A percentile compares a stretch with the other conserved stretches of the same genome.
Evolutionary conservation across 2,113 vertebrate genomes (phyloP).

Genomic region (Jaculus jaculus): DNA sequence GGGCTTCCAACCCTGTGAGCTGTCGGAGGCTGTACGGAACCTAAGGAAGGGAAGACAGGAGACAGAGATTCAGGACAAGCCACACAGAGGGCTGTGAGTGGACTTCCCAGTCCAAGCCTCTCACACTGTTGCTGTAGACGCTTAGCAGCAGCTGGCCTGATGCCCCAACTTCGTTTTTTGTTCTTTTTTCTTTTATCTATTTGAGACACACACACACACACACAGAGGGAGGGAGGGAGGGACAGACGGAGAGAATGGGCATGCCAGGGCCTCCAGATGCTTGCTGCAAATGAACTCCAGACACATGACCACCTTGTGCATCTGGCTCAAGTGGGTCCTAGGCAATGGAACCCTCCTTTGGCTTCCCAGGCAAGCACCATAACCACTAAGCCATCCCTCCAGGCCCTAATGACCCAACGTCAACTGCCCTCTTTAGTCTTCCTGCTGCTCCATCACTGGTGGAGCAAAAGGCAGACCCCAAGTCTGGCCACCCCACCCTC

Average conservation of each 20-base stretch:
- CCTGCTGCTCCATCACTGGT: neutral
- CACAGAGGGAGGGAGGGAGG: no score
- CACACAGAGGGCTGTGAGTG: fast-evolving
- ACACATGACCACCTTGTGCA: neutral
- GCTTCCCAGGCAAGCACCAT: no score
- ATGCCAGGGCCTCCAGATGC: no score
- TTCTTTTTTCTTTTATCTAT: no score
- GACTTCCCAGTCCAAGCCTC: neutral
- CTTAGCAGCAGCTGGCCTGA: neutral
- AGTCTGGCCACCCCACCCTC: neutral
- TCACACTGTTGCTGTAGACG: neutral
- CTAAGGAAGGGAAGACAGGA: constrained; percentile 70
- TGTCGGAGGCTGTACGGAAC: constrained; percentile 87
- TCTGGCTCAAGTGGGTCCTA: neutral
- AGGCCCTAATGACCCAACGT: neutral
- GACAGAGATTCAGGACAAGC: fast-evolving
- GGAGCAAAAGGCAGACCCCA: neutral
- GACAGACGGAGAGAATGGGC: no score
- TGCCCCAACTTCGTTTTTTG: no score
- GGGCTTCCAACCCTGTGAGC: constrained; percentile 88
- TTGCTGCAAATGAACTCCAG: no score
- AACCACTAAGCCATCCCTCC: no score
- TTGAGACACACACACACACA: no score
- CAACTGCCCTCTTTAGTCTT: neutral
- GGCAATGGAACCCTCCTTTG: no score